Base-by-base conservation (phyloP, 2,113 vertebrate species). In the Dasyprocta punctata region DNA sequence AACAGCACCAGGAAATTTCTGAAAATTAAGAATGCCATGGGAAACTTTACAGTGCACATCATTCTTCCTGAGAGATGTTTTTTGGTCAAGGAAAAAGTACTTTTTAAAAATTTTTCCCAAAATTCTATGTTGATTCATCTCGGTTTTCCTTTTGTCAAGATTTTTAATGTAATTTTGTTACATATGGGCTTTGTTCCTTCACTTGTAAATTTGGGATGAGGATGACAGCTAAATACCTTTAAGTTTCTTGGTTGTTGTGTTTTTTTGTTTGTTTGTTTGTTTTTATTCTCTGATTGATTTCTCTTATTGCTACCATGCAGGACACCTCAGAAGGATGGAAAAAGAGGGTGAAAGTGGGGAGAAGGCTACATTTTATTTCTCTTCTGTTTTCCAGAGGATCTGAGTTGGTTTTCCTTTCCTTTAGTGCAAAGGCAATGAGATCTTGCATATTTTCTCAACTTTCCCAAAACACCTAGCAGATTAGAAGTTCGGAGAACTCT, bases 401-500 rank as follows among this genome's bases (percentile, higher is more conserved):
- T 65, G 22, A 77, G 5, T 49, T 71, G 44, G 26, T 54, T 90
- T 89, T 67, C 19, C 75, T 95, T 89, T 87, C 5, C 60, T 47
- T 54, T 63, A 82, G 49, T 49, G 16, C 44, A 83, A 80, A 84
- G 44, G 3, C 4, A 9, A 36, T 88, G 28, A 88, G n/a, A 52
- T 38, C 82, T 80, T 88, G 44, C 28, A 14, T 92, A 61, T 92
- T 94, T 91, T 65, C 77, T 61, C 69, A 54, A 36, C 60, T 75
- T 80, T 84, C 41, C 17, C 87, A 92, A 94, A 95, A 33, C 11
- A 78, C 36, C 36, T 7, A 87, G 8, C 69, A 69, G 75, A 56
- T 86, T 95, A 96, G 75, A 89, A 94, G 94, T 44, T 78, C 80
- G 84, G 0, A 87, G 56, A 71, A 89, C 56, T 78, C n/a, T 20